Conservation (phyloP, 2,888 invertebrate species). For the Candidula unifasciata region DNA sequence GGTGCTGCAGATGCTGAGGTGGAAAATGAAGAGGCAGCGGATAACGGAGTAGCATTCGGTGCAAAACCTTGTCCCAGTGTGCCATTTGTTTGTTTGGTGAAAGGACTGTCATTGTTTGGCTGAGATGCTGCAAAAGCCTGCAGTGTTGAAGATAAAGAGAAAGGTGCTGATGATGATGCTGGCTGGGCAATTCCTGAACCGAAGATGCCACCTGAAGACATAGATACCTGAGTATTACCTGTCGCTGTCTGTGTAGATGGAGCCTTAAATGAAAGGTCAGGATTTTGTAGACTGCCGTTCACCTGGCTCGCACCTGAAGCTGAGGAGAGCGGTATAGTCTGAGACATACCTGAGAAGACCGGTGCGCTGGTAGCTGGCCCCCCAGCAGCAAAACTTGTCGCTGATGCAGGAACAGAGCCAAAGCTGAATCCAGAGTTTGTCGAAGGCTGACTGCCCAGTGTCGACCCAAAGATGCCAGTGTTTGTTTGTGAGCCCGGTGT, state of each 20-base stretch:
- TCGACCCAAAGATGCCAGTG: no score
- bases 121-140: slow-evolving; percentile 11
- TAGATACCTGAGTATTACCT: no score
- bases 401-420: neutral
- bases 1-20: neutral
- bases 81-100: neutral
- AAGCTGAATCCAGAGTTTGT: neutral
- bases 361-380: neutral
- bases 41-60: neutral
- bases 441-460: neutral
- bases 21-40: neutral
- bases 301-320: neutral
- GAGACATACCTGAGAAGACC: neutral
- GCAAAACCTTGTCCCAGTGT: neutral
- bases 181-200: neutral
- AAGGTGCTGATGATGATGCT: neutral
- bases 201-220: neutral
- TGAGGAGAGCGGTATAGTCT: neutral
- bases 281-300: neutral
- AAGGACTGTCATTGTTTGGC: neutral
- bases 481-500: no score
- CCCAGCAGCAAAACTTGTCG: neutral
- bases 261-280: neutral
- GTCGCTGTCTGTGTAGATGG: neutral
- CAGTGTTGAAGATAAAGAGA: neutral